Evolutionary conservation across 2,113 vertebrate genomes (phyloP).

Genomic region (Saccopteryx bilineata): DNA sequence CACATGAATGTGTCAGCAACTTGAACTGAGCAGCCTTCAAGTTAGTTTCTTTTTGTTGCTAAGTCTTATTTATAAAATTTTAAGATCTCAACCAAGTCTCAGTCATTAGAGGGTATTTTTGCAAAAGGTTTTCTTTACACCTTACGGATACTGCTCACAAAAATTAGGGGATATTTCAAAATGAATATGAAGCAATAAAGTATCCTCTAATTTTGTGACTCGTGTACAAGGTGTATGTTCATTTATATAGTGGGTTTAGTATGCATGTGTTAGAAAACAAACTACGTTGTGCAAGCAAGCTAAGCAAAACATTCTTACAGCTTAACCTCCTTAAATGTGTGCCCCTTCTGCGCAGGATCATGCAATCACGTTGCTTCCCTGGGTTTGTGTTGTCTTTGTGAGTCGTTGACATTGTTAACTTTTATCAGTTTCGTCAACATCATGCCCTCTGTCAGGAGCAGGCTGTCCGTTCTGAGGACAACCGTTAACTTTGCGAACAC

Average conservation of each 20-base stretch:
- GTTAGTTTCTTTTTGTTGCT: neutral
- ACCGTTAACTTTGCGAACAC: neutral
- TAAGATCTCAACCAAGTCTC: neutral
- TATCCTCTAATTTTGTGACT: too few relatives aligned
- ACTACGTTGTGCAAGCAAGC: neutral
- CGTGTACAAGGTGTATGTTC: neutral
- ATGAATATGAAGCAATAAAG: too few relatives aligned
- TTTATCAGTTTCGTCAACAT: neutral
- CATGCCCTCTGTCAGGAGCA: conserved; percentile 44
- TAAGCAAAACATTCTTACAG: neutral
- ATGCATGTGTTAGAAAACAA: neutral
- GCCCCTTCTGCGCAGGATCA: neutral
- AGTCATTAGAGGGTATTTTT: neutral
- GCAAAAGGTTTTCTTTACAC: neutral
- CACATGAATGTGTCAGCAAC: neutral
- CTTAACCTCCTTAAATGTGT: neutral
- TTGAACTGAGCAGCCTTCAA: neutral
- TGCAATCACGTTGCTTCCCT: neutral
- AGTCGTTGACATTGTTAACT: neutral
- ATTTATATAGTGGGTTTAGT: neutral
- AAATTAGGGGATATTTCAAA: too few relatives aligned
- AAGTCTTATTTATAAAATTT: neutral
- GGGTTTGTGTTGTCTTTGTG: neutral
- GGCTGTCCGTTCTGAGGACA: neutral
- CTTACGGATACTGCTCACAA: neutral